Conservation (phyloP, 1,140 invertebrate genomes). For the Sitodiplosis mosellana region DNA sequence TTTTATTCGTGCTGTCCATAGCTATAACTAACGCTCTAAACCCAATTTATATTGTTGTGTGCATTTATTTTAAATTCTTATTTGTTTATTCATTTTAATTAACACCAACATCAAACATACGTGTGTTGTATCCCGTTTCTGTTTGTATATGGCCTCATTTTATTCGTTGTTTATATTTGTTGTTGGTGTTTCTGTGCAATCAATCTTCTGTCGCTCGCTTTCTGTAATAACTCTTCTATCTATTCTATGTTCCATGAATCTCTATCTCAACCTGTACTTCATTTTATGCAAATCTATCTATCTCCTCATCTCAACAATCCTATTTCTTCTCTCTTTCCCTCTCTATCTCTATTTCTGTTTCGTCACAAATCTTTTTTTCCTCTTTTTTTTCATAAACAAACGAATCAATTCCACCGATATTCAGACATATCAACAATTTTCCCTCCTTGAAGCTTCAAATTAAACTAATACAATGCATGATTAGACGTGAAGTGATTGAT, state of each 20-base stretch:
- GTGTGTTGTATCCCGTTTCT: neutral
- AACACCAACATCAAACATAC: neutral
- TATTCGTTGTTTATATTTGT: no score
- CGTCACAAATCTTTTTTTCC: no score
- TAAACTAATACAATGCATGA: no score
- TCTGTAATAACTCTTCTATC: neutral
- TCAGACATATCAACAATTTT: neutral
- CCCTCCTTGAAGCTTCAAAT: neutral
- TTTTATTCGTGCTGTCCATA: neutral
- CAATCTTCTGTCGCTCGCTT: neutral
- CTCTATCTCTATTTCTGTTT: no score
- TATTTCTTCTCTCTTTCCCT: no score
- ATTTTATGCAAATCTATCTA: neutral
- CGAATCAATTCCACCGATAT: no score
- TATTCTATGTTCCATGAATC: neutral
- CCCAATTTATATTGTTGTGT: neutral
- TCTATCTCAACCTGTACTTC: neutral
- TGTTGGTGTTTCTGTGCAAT: no score
- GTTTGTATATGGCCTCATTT: no score
- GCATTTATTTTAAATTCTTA: neutral
- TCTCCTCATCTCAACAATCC: no score
- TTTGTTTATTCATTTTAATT: neutral
- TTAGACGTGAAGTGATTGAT: no score
- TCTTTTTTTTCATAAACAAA: no score
- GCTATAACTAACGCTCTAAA: neutral